Base-by-base conservation (phyloP, 1,140 invertebrate species). In the Hycleus cichorii region DNA sequence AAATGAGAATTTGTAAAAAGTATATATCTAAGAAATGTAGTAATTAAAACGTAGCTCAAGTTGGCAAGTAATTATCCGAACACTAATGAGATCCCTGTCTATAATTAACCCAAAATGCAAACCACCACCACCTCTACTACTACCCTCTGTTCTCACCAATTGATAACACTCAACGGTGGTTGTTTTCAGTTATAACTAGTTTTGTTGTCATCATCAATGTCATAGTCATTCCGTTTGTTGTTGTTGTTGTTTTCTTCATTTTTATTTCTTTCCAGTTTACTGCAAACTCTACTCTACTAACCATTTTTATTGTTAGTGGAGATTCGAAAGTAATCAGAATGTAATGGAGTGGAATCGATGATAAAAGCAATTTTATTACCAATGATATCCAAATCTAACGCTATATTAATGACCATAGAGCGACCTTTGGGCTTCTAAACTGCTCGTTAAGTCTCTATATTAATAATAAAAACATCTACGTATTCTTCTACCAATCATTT, bases 291-390 rank as follows among this genome's bases (percentile, higher is more conserved):
- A 32, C 32, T 5, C 32, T 32, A 32, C 32, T 18, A 32, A 32
- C 38, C 38, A 46, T 48, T 57, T 57, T 60, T 59, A 56, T 63
- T 63, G 51, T 39, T 55, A 45, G 51, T 60, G 56, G 56, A 56
- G 59, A 60, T 63, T 47, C 43, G 52, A 62, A 64, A 64, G 63
- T 64, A 62, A 64, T 64, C 63, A 64, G 57, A 43, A 57, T 25
- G 47, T 62, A 64, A 64, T 64, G 63, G 63, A 45, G 63, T 45
- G 63, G 63, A 64, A 64, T 32, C 44, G 60, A 64, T 62, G 63
- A 64, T 64, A 64, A 63, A 64, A 62, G 63, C 60, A 62, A 64
- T 64, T 64, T 64, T 62, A 64, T 64, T 64, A 59, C 60, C 46
- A 45, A 27, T 45, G 51, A 53, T 53, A 53, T 53, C 44, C 51